Evolutionary conservation across 2,113 vertebrate genomes (phyloP).

Genomic region (Phoxinus phoxinus): DNA sequence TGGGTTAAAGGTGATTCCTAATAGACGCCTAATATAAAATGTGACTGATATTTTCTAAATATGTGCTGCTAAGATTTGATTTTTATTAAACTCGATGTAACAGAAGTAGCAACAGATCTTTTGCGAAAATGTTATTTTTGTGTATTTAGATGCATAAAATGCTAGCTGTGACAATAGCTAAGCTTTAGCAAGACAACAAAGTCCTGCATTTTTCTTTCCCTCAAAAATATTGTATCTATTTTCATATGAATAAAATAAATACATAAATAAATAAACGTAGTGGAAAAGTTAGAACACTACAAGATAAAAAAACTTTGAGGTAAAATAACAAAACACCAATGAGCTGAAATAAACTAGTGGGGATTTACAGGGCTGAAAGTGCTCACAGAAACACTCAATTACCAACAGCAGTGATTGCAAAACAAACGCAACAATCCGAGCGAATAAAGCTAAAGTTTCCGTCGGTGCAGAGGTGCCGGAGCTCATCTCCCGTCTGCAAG

Average conservation of each 20-base stretch:
- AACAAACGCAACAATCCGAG: conserved; percentile 7
- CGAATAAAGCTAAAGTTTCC: not conserved
- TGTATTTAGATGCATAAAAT: not conserved
- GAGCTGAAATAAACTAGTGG: not conserved
- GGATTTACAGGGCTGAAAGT: not conserved
- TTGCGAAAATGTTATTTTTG: too few relatives aligned
- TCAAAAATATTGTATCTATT: not conserved
- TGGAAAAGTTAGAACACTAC: not conserved
- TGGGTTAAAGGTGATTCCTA: too few relatives aligned
- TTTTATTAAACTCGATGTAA: too few relatives aligned
- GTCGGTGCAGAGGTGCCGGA: not conserved
- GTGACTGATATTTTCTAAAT: too few relatives aligned
- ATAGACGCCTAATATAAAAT: too few relatives aligned
- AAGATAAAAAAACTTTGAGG: not conserved
- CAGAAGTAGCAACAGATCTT: too few relatives aligned
- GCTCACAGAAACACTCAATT: not conserved
- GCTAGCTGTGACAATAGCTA: not conserved
- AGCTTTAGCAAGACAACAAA: not conserved
- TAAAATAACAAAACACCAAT: not conserved
- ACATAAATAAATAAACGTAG: not conserved
- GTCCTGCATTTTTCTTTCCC: not conserved
- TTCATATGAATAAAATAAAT: not conserved
- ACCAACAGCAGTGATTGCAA: conserved; percentile 18
- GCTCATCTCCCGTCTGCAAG: not conserved
- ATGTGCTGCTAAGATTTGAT: too few relatives aligned